Percentiles rank a stretch among this genome's conserved stretches.
These are phyloP conservation scores for Strongylocentrotus purpuratus DNA, from an alignment of 35 echinoderm and acorn worm genomes.

Conservation along the genomic window DNA sequence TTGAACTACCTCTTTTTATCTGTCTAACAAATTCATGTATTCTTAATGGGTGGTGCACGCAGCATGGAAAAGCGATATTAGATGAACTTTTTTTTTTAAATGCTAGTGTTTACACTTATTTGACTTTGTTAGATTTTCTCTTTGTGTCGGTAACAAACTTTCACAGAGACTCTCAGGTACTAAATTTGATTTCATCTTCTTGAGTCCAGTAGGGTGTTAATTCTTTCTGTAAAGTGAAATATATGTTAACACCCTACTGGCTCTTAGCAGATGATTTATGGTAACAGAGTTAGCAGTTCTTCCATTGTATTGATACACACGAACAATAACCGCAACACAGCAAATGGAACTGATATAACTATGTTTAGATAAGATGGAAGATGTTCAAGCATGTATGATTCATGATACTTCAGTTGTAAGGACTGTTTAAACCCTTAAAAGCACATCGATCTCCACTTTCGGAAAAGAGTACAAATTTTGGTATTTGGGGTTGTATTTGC, in stretches of 20 bases:
- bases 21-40: neutral
- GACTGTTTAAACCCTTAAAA: no score
- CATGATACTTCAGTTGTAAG: no score
- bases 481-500: no score
- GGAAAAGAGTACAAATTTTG: no score
- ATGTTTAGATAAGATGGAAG: no score
- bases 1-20: neutral
- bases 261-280: neutral
- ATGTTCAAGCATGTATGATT: no score
- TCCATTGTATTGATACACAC: neutral
- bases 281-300: neutral
- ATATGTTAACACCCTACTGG: neutral
- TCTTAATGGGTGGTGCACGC: neutral
- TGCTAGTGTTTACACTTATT: neutral
- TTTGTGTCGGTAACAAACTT: neutral
- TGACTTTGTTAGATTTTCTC: neutral
- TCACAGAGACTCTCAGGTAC: neutral
- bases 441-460: no score
- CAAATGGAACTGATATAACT: neutral
- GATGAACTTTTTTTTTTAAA: neutral
- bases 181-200: neutral
- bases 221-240: neutral
- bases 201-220: neutral
- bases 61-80: neutral
- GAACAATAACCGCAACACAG: neutral